Evolutionary conservation across 2,888 invertebrate species (phyloP).

Genomic region (Yponomeuta plumbellus): DNA sequence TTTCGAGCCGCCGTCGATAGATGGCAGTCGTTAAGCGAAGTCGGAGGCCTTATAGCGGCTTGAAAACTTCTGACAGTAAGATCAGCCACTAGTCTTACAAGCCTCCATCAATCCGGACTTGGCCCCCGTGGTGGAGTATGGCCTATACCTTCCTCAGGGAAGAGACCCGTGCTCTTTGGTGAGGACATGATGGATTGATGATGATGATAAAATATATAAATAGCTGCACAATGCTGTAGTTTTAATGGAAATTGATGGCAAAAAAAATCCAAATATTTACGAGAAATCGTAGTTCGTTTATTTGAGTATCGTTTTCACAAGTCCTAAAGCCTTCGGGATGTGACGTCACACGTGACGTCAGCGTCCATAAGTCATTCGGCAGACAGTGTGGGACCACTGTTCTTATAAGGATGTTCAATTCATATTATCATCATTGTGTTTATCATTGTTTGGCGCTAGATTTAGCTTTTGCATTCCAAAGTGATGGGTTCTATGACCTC

Average conservation of each 20-base stretch:
- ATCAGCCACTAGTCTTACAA: too few relatives aligned
- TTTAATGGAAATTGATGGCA: background rate
- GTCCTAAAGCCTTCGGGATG: background rate
- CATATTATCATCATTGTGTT: constrained; percentile 59
- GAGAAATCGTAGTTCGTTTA: background rate
- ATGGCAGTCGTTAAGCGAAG: too few relatives aligned
- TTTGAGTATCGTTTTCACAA: background rate
- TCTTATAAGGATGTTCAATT: constrained; percentile 50
- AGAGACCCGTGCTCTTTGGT: too few relatives aligned
- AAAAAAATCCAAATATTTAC: background rate
- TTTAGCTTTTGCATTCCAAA: constrained; percentile 62
- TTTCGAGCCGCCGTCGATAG: too few relatives aligned
- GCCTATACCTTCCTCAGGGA: too few relatives aligned
- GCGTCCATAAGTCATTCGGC: constrained; percentile 41
- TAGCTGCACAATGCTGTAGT: too few relatives aligned
- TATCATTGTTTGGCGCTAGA: constrained; percentile 56
- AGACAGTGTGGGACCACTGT: constrained; percentile 64
- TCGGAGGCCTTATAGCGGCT: too few relatives aligned
- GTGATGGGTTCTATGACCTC: constrained; percentile 67
- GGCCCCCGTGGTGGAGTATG: too few relatives aligned
- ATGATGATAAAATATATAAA: too few relatives aligned
- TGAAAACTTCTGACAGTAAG: too few relatives aligned
- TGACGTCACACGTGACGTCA: constrained; percentile 11
- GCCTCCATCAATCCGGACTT: too few relatives aligned
- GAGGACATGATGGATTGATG: too few relatives aligned